These are phyloP conservation scores for Recurvirostra avosetta DNA, from an alignment of 2,113 vertebrate species.

Conservation along the genomic window DNA sequence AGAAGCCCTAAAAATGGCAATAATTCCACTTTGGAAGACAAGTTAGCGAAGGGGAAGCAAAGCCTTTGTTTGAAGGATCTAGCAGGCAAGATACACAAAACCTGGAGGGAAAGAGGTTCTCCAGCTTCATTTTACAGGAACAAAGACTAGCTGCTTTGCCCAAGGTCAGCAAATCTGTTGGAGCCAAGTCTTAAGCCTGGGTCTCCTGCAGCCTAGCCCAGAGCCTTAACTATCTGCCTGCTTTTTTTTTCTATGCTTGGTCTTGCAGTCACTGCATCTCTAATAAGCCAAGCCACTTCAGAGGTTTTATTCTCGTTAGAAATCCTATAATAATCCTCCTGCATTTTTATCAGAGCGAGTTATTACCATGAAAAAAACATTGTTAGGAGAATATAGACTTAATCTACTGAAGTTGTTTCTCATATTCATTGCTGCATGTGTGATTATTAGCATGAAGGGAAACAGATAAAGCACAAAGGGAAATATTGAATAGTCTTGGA, in stretches of 20 bases:
- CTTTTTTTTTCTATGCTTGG: background rate
- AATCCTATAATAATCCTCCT: background rate
- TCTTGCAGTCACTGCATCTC: background rate
- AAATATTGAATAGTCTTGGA: background rate
- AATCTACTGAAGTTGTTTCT: background rate
- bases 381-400: background rate
- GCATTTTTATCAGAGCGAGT: background rate
- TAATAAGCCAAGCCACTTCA: slow-evolving; percentile 3
- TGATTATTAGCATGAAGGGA: background rate
- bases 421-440: background rate
- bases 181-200: background rate
- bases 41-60: background rate
- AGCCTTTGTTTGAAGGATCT: background rate
- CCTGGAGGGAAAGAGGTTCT: background rate
- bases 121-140: background rate
- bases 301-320: background rate
- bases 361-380: background rate
- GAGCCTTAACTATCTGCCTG: background rate
- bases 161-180: background rate
- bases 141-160: background rate
- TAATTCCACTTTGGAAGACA: background rate
- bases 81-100: background rate
- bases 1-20: background rate
- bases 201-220: background rate
- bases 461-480: background rate